phyloP scores from a whole-genome alignment of 2,113 vertebrate genomes.

The Chelonoidis abingdonii region DNA sequence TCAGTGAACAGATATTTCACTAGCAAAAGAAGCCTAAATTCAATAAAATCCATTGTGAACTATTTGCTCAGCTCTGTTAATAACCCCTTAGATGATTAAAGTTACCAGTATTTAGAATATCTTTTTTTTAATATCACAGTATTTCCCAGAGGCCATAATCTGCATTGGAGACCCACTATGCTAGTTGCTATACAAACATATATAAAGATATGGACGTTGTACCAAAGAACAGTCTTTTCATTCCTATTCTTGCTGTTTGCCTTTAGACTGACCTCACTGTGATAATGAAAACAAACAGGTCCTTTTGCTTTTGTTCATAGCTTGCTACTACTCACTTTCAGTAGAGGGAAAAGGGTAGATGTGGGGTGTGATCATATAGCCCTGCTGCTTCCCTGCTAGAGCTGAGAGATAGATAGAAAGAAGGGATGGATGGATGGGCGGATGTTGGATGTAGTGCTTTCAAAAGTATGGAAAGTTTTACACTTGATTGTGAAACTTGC shows the following conservation, averaged over 20 bases:
- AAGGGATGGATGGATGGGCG: too few relatives aligned
- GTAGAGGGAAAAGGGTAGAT: rapidly evolving
- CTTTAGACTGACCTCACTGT: not conserved
- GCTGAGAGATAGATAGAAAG: too few relatives aligned
- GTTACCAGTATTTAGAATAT: not conserved
- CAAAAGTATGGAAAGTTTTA: not conserved
- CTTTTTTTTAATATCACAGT: not conserved
- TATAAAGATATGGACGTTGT: not conserved
- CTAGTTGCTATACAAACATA: not conserved
- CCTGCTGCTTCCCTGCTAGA: too few relatives aligned
- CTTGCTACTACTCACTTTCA: too few relatives aligned
- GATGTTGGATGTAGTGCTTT: not conserved
- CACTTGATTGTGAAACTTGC: not conserved
- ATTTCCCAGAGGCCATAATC: not conserved
- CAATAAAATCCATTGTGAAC: not conserved
- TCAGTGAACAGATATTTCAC: not conserved
- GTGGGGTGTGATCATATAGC: not conserved
- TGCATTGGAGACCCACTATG: not conserved
- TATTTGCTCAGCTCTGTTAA: not conserved
- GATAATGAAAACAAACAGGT: rapidly evolving
- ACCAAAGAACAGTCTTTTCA: not conserved
- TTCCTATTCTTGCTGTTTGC: not conserved
- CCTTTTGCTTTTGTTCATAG: too few relatives aligned
- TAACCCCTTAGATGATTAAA: not conserved
- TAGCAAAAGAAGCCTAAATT: not conserved